Evolutionary conservation across 2,113 vertebrate species (phyloP).

Genomic region (Odocoileus virginianus): DNA sequence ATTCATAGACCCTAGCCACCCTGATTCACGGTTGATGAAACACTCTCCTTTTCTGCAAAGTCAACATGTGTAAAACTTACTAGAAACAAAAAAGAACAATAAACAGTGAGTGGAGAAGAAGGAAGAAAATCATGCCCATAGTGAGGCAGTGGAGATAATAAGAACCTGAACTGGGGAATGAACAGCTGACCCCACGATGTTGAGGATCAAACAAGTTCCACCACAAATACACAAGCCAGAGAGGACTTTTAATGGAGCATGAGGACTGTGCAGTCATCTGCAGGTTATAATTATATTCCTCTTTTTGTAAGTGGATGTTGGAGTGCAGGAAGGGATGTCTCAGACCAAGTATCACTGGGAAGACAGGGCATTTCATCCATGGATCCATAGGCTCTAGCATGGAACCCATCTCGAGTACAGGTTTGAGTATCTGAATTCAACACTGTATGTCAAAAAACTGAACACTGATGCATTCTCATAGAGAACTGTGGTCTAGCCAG

Average conservation of each 20-base stretch:
- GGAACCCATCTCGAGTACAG: too few species aligned
- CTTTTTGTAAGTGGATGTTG: background rate
- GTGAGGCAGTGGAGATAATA: background rate
- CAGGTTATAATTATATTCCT: background rate
- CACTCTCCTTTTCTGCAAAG: background rate
- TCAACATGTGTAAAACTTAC: background rate
- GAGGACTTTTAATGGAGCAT: background rate
- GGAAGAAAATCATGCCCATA: background rate
- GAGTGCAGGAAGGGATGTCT: background rate
- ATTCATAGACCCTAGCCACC: too few species aligned
- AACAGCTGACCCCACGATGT: background rate
- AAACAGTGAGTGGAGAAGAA: background rate
- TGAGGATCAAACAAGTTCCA: background rate
- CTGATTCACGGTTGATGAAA: background rate
- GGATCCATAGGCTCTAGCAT: background rate
- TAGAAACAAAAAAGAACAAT: background rate
- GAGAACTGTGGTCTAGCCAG: background rate
- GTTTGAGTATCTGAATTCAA: background rate
- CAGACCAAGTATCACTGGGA: background rate
- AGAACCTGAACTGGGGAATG: background rate
- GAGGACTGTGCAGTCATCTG: background rate
- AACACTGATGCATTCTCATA: background rate
- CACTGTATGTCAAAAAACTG: background rate
- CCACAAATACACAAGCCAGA: background rate
- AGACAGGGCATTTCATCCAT: background rate